A percentile compares a stretch with the other conserved stretches of the same genome.
Evolutionary conservation across 2,888 invertebrate species (phyloP).

Genomic region (Xylota sylvarum): DNA sequence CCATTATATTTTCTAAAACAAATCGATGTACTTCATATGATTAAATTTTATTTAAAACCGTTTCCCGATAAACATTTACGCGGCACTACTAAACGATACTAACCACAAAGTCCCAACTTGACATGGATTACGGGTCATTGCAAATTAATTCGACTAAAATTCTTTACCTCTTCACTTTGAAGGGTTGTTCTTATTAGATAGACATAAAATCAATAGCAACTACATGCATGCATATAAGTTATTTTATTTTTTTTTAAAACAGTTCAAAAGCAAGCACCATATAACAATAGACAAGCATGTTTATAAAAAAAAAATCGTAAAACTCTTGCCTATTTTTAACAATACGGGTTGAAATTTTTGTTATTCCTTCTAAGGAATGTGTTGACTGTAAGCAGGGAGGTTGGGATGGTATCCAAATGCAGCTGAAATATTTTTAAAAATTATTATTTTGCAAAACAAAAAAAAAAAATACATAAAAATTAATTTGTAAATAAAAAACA

Average conservation of each 20-base stretch:
- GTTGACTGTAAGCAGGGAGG: constrained; percentile 47
- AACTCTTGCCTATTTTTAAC: constrained; percentile 67
- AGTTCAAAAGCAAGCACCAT: constrained; percentile 15
- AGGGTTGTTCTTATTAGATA: constrained; percentile 68
- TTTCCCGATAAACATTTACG: constrained; percentile 29
- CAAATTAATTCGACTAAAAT: constrained; percentile 53
- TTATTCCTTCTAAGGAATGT: constrained; percentile 53
- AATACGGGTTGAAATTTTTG: constrained; percentile 45
- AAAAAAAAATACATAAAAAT: constrained; percentile 8
- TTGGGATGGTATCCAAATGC: constrained; percentile 48
- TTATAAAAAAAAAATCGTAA: constrained; percentile 22
- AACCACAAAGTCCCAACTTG: constrained; percentile 39
- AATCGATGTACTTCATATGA: neutral
- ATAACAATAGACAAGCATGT: constrained; percentile 27
- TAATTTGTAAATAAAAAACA: neutral
- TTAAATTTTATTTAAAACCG: neutral
- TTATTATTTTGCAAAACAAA: constrained; percentile 22
- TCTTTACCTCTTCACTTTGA: neutral
- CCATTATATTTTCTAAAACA: constrained; percentile 8
- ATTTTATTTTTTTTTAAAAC: constrained; percentile 10
- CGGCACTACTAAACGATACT: constrained; percentile 42
- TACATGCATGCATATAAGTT: constrained; percentile 32
- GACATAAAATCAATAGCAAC: constrained; percentile 65
- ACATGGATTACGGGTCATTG: constrained; percentile 56
- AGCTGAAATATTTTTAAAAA: constrained; percentile 62